phyloP scores from a whole-genome alignment of 2,888 invertebrate genomes.

The Lysandra coridon region DNA sequence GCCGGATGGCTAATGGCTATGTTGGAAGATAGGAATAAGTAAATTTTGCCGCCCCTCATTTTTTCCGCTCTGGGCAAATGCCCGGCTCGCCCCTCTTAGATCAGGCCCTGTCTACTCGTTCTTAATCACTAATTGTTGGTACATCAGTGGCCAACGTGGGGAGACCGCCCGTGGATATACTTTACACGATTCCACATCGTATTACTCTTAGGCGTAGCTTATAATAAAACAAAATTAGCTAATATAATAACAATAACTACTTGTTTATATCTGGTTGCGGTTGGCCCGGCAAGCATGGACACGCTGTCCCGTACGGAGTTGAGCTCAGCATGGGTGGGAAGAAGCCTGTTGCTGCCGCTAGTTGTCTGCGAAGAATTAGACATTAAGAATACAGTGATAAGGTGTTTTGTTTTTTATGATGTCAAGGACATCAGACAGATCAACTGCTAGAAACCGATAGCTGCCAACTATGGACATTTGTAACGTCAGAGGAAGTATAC shows the following conservation, averaged over 20 bases:
- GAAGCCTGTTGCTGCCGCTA: conserved; percentile 82
- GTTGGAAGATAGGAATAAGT: too few species aligned
- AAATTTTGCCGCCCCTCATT: too few species aligned
- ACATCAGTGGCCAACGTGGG: too few species aligned
- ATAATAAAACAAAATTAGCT: conserved; percentile 1
- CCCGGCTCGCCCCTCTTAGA: too few species aligned
- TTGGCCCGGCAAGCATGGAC: conserved; percentile 61
- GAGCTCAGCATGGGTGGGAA: conserved; percentile 65
- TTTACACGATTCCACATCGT: not conserved
- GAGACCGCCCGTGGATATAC: too few species aligned
- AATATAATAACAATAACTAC: conserved; percentile 33
- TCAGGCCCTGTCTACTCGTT: too few species aligned
- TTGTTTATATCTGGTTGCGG: conserved; percentile 39
- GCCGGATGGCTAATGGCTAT: too few species aligned
- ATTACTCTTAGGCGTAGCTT: not conserved
- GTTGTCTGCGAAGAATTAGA: conserved; percentile 63
- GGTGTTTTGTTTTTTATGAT: not conserved
- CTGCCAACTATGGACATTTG: too few species aligned
- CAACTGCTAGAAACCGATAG: not conserved
- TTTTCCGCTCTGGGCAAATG: too few species aligned
- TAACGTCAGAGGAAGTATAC: too few species aligned
- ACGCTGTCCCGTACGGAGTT: conserved; percentile 60
- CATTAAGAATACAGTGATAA: not conserved
- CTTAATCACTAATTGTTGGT: too few species aligned
- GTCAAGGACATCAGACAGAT: not conserved